Evolutionary conservation across 1,140 invertebrate species (phyloP).

Genomic region (Trichomalopsis sarcophagae): DNA sequence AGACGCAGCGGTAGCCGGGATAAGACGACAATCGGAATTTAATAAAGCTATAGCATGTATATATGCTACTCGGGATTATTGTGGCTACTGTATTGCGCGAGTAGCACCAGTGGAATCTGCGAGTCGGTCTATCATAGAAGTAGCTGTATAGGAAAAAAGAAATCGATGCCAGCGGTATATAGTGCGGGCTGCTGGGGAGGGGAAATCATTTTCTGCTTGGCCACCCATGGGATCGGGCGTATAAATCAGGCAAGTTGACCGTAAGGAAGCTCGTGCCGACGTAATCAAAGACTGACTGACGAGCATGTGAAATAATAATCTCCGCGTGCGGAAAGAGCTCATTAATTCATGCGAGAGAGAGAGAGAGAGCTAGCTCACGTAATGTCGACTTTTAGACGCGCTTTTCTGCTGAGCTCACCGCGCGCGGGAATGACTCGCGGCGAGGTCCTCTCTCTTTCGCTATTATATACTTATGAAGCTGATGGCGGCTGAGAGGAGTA

Average conservation of each 20-base stretch:
- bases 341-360: constrained; percentile 37
- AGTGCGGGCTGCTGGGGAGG: background rate
- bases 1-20: background rate
- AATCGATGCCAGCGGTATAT: background rate
- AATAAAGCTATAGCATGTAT: background rate
- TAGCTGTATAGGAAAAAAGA: background rate
- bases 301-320: constrained; percentile 50
- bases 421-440: constrained; percentile 27
- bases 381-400: background rate
- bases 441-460: background rate
- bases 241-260: constrained; percentile 50
- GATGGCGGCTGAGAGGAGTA: background rate
- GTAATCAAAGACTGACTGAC: constrained; percentile 52
- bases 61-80: too few relatives aligned
- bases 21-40: constrained; percentile 40
- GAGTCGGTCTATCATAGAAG: background rate
- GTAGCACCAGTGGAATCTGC: background rate
- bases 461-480: background rate
- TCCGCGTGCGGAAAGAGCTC: background rate
- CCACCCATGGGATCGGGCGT: constrained; percentile 45
- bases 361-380: background rate
- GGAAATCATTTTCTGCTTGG: constrained; percentile 52
- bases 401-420: constrained; percentile 23
- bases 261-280: constrained; percentile 47
- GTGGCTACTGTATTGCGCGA: too few relatives aligned